Evolutionary conservation across 1,140 invertebrate species (phyloP), one percentile per base, ranked within the genome.

Genomic region (Drosophila mojavensis): DNA sequence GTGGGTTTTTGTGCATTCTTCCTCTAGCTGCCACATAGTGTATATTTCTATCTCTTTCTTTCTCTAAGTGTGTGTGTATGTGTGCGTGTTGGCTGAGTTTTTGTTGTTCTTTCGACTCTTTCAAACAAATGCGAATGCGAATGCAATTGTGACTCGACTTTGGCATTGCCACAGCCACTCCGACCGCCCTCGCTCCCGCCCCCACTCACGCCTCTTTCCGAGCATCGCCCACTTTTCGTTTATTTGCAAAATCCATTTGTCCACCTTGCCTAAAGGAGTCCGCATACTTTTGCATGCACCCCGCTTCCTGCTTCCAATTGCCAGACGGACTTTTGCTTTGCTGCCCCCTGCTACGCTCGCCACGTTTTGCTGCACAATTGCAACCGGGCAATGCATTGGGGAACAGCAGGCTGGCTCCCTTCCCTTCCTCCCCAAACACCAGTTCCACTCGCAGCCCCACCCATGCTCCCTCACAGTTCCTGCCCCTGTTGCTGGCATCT

Each of bases 241-340:
- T 84, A 81, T 84, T 86, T 86, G 83, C 69, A 88, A 88, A 88
- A 86, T 88, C 79, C 83, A 86, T 86, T 88, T 89, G 83, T 86
- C 83, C 83, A 86, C 79, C 82, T 88, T 63, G 59, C 47, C 45
- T 30, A 33, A 72, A 75, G 61, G 56, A 75, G 15, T 13, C 26
- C 39, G n/a, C 56, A 7, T 28, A 33, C 48, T 33, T 30, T 50
- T 50, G 28, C 59, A 33, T 28, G 39, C 30, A 45, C 33, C 6
- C 10, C 17, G 41, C 26, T 41, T 51, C 58, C 58, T 39, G 48
- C 50, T 54, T n/a, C 43, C 60, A 55, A 64, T 53, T 70, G 66
- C 26, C 45, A 66, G 76, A 70, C 67, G 73, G 65, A 75, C 65
- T 78, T 69, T 75, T 56, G 75, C 64, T 72, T 76, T 76, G 74